Base-by-base conservation (phyloP, 2,113 vertebrate genomes). In the Caretta caretta region DNA sequence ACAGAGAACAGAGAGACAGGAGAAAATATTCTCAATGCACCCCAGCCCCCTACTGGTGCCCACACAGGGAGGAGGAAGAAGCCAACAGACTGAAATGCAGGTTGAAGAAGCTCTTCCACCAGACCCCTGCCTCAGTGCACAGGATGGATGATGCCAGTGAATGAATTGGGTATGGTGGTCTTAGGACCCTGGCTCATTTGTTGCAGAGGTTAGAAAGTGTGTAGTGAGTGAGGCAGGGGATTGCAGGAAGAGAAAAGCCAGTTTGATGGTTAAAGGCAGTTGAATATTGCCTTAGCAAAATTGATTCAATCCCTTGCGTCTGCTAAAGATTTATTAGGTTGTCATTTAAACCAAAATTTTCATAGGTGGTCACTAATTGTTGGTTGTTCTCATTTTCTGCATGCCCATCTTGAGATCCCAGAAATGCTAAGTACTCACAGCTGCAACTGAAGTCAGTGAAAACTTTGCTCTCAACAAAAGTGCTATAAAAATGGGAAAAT, bases 1-100 rank as follows among this genome's bases (percentile, higher is more conserved):
- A 17, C 90, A 25, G 51, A 85, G 80, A 76, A 31, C 80, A 96
- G 29, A 53, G 89, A 82, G 72, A 80, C 24, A 75, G 53, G 29
- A 57, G 4, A 24, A 49, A 4, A 10, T 38, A 3, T 81, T 90
- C 84, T 69, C 48, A 50, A 17, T 83, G 2, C 10, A 24, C 92
- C 10, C 89, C 1, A 1, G 83, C 93, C 84, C 25, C 12, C 2
- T 29, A 24, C n/a, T 91, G 2, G 2, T 75, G 50, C 19, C 31
- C 83, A 16, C 38, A 19, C 6, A 48, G 25, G 6, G 31, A 1
- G 38, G 50, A 62, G 72, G 38, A 83, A 35, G 81, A 83, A 76
- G 22, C 72, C 42, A 46, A 42, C 20, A 46, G n/a, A 11, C 22
- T 42, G 20, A n/a, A 78, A 78, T 78, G 24, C 42, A 78, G 11